Conservation (phyloP, 2,888 invertebrate genomes). For the Oxycera nigricornis region DNA sequence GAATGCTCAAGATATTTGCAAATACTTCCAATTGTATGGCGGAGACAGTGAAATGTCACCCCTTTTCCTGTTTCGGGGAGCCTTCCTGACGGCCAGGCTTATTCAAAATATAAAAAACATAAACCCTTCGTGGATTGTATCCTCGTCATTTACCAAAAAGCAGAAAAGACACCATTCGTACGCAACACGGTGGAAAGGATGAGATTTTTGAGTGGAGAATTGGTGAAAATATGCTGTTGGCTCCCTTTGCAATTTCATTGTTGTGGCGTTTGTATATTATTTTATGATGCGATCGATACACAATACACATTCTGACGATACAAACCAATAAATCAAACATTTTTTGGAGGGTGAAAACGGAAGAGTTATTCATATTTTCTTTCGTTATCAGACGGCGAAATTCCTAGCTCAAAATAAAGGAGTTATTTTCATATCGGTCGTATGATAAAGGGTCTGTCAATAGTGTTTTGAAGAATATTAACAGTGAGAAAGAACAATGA, state of each 20-base stretch:
- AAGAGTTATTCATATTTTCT: slow-evolving; percentile 15
- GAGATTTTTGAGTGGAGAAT: slow-evolving; percentile 15
- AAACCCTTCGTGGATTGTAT: background rate
- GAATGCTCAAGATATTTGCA: background rate
- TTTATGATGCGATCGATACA: slow-evolving; percentile 32
- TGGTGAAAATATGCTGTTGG: background rate
- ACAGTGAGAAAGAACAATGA: too few species aligned
- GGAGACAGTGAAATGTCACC: slow-evolving; percentile 6
- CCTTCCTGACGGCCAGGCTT: background rate
- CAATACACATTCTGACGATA: slow-evolving; percentile 38
- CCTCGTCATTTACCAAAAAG: background rate
- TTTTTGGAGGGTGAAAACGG: slow-evolving; percentile 4
- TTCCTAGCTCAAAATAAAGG: background rate
- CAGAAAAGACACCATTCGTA: slow-evolving; percentile 8
- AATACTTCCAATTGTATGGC: background rate
- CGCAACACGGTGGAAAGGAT: slow-evolving; percentile 16
- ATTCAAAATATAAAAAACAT: background rate
- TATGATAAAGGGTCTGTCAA: background rate
- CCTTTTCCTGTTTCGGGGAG: background rate
- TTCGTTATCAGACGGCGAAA: background rate
- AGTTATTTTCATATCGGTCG: background rate
- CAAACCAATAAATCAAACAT: slow-evolving; percentile 41
- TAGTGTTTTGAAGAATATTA: background rate
- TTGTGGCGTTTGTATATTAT: slow-evolving; percentile 34
- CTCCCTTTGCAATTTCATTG: background rate